Conservation (phyloP, 1,140 invertebrate genomes). For the Drosophila athabasca region DNA sequence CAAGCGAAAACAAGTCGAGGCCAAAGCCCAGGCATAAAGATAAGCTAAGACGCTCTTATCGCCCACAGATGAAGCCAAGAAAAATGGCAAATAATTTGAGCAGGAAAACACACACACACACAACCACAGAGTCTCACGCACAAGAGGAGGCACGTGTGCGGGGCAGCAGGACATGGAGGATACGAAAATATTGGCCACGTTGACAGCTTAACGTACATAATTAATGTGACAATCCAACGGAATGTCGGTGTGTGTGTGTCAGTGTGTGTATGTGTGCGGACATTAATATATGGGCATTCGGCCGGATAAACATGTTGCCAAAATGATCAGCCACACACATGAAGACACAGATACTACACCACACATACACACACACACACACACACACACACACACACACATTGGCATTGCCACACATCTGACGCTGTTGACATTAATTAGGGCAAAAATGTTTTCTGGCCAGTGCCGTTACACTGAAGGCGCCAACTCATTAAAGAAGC, state of each 20-base stretch:
- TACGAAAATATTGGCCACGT: slow-evolving; percentile 73
- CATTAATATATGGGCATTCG: slow-evolving; percentile 66
- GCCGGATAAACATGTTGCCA: slow-evolving; percentile 78
- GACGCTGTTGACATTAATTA: slow-evolving; percentile 70
- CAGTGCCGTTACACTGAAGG: slow-evolving; percentile 32
- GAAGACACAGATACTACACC: neutral
- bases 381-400: slow-evolving; percentile 8
- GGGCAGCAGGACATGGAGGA: slow-evolving; percentile 30
- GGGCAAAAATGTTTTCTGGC: slow-evolving; percentile 34
- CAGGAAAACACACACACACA: slow-evolving; percentile 12
- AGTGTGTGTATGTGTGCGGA: slow-evolving; percentile 11
- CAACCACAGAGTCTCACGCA: neutral
- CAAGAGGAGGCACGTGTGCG: slow-evolving; percentile 15
- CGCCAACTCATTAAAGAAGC: slow-evolving; percentile 65
- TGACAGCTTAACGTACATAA: slow-evolving; percentile 80
- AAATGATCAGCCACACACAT: slow-evolving; percentile 45
- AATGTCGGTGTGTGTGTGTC: slow-evolving; percentile 35
- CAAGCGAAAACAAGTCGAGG: slow-evolving; percentile 23
- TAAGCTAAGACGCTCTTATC: slow-evolving; percentile 70
- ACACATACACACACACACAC: slow-evolving; percentile 13
- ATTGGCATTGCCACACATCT: slow-evolving; percentile 16
- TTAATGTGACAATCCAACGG: slow-evolving; percentile 76
- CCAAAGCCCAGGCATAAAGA: slow-evolving; percentile 52
- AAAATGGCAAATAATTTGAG: slow-evolving; percentile 53
- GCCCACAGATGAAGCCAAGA: slow-evolving; percentile 58